Percentiles rank a stretch among this genome's conserved stretches.
phyloP scores from a whole-genome alignment of 2,888 invertebrate species.

The Galerucella pusilla region DNA sequence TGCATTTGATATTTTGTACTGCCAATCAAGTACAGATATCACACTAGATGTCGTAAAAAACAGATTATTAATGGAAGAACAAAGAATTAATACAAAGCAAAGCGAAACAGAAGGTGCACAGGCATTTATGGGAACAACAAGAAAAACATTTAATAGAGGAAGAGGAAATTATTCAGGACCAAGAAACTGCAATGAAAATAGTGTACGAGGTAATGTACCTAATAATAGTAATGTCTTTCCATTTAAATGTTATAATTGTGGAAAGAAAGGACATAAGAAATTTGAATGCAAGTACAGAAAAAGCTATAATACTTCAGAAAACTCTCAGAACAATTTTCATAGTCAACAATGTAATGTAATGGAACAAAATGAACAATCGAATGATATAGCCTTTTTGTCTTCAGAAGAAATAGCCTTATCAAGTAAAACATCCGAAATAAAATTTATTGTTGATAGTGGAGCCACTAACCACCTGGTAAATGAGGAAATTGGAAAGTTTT shows the following conservation, averaged over 20 bases:
- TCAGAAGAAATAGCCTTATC: conserved; percentile 36
- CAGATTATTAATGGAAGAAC: conserved; percentile 27
- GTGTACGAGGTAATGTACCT: no score
- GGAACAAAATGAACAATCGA: conserved; percentile 13
- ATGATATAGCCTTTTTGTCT: conserved; percentile 20
- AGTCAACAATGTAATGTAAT: conserved; percentile 18
- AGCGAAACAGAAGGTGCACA: conserved; percentile 10
- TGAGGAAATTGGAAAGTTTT: conserved; percentile 34
- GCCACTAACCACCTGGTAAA: conserved; percentile 48
- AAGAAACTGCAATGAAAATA: conserved; percentile 13
- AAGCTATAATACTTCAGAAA: background rate
- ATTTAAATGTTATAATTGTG: conserved; percentile 40
- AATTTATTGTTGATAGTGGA: conserved; percentile 49
- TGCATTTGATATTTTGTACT: conserved; percentile 32
- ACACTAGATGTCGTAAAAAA: conserved; percentile 18
- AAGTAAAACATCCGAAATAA: conserved; percentile 29
- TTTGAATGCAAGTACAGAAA: conserved; percentile 31
- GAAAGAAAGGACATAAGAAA: conserved; percentile 37
- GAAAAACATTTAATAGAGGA: conserved; percentile 6
- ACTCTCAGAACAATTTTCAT: conserved; percentile 7
- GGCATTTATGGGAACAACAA: conserved; percentile 12
- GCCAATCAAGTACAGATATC: conserved; percentile 17
- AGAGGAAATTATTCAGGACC: conserved; percentile 16
- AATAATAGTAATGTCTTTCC: conserved; percentile 16
- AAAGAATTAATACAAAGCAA: conserved; percentile 8